Conservation (phyloP, 2,797 vertebrate species). For the Argentina silus region DNA sequence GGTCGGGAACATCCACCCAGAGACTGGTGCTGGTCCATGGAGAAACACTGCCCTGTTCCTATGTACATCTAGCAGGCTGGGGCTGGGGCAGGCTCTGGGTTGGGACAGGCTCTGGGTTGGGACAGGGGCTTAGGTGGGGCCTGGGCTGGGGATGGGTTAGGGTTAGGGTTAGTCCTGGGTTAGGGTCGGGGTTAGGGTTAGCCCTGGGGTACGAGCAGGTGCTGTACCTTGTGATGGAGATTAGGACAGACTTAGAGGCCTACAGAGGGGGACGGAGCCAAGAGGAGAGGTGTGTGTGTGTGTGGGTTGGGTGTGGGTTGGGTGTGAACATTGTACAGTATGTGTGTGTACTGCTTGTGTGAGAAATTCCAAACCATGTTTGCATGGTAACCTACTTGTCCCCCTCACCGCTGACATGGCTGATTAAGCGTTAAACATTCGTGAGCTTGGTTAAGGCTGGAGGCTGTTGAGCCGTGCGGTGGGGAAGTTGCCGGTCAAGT, state of each 20-base stretch:
- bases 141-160: not conserved
- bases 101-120: not conserved
- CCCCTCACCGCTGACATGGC: not conserved
- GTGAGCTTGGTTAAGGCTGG: not conserved
- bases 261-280: constrained; percentile 43
- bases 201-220: not conserved
- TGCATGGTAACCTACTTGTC: not conserved
- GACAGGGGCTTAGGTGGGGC: no score
- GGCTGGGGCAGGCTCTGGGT: no score
- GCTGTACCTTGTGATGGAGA: constrained; percentile 59
- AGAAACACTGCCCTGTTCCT: not conserved
- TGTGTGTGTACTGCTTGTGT: not conserved
- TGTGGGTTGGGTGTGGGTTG: not conserved
- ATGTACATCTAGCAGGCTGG: no score
- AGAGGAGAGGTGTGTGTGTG: constrained; percentile 2
- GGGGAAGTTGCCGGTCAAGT: constrained; percentile 27
- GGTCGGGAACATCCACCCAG: no score
- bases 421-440: not conserved
- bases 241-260: constrained; percentile 67
- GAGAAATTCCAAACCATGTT: not conserved
- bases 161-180: not conserved
- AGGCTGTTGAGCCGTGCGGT: not conserved
- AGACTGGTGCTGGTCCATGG: no score
- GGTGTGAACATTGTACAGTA: not conserved
- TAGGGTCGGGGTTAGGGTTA: not conserved